A percentile compares a stretch with the other conserved stretches of the same genome.
phyloP scores from a whole-genome alignment of 1,140 invertebrate genomes.

The Gonatopus flavifemur region DNA sequence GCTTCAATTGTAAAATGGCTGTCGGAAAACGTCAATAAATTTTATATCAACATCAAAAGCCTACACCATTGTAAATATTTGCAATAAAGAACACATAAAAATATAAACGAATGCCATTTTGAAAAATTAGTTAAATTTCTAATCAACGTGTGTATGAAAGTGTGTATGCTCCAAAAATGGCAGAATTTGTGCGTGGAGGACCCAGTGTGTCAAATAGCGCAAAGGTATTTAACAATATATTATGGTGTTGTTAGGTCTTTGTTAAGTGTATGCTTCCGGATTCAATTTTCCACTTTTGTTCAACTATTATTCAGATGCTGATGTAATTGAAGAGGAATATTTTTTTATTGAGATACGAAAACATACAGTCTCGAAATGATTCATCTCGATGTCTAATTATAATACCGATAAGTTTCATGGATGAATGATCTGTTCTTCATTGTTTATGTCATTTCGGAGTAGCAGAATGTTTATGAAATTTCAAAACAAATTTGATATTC shows the following conservation, averaged over 20 bases:
- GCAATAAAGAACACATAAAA: conserved; percentile 9
- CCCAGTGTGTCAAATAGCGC: conserved; percentile 56
- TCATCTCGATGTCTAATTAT: too few relatives aligned
- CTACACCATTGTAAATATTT: conserved; percentile 42
- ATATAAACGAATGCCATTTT: conserved; percentile 34
- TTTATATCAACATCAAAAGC: conserved; percentile 38
- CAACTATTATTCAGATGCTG: too few relatives aligned
- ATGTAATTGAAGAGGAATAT: too few relatives aligned
- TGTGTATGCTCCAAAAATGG: conserved; percentile 51
- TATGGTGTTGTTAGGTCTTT: too few relatives aligned
- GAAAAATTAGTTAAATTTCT: conserved; percentile 24
- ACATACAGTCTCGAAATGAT: too few relatives aligned
- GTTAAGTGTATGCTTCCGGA: background rate
- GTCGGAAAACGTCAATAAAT: conserved; percentile 55
- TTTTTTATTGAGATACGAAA: too few relatives aligned
- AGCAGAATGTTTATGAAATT: too few relatives aligned
- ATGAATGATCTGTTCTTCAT: too few relatives aligned
- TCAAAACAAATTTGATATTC: too few relatives aligned
- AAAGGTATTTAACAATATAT: conserved; percentile 51
- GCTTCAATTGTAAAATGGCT: conserved; percentile 46
- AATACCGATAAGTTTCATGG: too few relatives aligned
- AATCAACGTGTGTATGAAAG: conserved; percentile 22
- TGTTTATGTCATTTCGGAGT: too few relatives aligned
- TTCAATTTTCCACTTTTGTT: too few relatives aligned
- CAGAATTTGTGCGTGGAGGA: conserved; percentile 63